A percentile compares a stretch with the other conserved stretches of the same genome.
Evolutionary conservation across 2,797 vertebrate species (phyloP).

Genomic region (Gymnodraco acuticeps): DNA sequence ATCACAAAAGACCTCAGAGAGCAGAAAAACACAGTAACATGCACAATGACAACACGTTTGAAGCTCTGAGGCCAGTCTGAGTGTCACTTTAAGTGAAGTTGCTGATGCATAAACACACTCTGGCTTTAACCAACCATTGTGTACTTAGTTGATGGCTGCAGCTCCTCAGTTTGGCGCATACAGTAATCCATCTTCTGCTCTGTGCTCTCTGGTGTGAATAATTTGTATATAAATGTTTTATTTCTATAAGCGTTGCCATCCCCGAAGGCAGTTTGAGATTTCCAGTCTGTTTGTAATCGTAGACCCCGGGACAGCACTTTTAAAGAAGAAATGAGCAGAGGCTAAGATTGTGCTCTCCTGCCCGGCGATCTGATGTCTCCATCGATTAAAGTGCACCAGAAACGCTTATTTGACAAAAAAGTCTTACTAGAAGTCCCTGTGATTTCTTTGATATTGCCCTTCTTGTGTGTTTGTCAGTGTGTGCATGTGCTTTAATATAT

Average conservation of each 20-base stretch:
- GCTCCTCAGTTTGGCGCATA: constrained; percentile 10
- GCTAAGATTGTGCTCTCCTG: constrained; percentile 33
- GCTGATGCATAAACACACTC: constrained; percentile 16
- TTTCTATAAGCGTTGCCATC: constrained; percentile 44
- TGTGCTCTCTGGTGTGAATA: constrained; percentile 47
- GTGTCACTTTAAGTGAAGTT: constrained; percentile 18
- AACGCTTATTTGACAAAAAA: constrained; percentile 2
- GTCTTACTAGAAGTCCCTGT: background rate
- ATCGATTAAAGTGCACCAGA: background rate
- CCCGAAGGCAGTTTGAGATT: constrained; percentile 40
- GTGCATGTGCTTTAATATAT: constrained; percentile 24
- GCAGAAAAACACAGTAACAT: constrained; percentile 7
- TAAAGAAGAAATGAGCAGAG: constrained; percentile 38
- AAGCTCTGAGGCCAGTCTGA: background rate
- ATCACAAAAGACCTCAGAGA: constrained; percentile 8
- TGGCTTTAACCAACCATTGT: constrained; percentile 26
- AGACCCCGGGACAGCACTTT: constrained; percentile 40
- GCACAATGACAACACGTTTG: constrained; percentile 3
- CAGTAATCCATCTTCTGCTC: constrained; percentile 37
- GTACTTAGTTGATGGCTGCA: constrained; percentile 29
- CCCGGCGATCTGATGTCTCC: constrained; percentile 25
- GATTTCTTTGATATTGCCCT: background rate
- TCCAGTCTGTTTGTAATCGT: constrained; percentile 49
- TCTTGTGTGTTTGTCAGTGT: constrained; percentile 26
- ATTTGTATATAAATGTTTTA: constrained; percentile 56